Evolutionary conservation across 2,888 invertebrate genomes (phyloP), one percentile per base, ranked within the genome.

Genomic region (Drosophila mimetica): DNA sequence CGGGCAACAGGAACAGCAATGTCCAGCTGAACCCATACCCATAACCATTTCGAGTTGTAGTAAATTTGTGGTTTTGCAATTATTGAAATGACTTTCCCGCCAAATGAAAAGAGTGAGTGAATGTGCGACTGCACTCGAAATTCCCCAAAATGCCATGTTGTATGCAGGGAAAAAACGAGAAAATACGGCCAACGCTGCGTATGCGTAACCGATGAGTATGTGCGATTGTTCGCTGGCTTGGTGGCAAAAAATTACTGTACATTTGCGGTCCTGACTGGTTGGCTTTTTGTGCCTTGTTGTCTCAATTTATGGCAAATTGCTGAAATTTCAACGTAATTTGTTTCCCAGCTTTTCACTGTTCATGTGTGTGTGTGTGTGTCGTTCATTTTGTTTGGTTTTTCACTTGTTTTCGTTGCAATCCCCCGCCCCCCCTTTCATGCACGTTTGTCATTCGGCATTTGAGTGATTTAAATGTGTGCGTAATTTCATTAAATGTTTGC

Each of bases 51-150:
- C 83, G 81, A 82, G 87, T 82, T 82, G 86, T 82, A 90, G 90
- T 90, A 87, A 89, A 90, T 90, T 90, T 90, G 90, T 89, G 90
- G 90, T 89, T 90, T 90, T 86, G 90, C 80, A 90, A 90, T 90
- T 90, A 90, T 90, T 89, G 90, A 90, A 90, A 90, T 90, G 89
- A 89, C 89, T 89, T 79, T 83, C 77, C 65, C 83, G 48, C 58
- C 75, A 44, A 75, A 71, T 50, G 71, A 73, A 67, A 22, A 41
- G n/a, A n/a, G 41, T 5, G 75, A 67, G 74, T 76, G 69, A 51
- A 51, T 39, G 37, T 52, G 25, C 34, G 55, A 51, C 50, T 65
- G 74, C 58, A 75, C 75, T 77, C 72, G 77, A 88, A 81, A 84
- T 84, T 75, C 82, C 83, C 74, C 78, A 74, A 74, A 75, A 52